Evolutionary conservation across 2,797 vertebrate species (phyloP), one percentile per base, ranked within the genome.

Genomic region (Oryzias dopingdopingensis): DNA sequence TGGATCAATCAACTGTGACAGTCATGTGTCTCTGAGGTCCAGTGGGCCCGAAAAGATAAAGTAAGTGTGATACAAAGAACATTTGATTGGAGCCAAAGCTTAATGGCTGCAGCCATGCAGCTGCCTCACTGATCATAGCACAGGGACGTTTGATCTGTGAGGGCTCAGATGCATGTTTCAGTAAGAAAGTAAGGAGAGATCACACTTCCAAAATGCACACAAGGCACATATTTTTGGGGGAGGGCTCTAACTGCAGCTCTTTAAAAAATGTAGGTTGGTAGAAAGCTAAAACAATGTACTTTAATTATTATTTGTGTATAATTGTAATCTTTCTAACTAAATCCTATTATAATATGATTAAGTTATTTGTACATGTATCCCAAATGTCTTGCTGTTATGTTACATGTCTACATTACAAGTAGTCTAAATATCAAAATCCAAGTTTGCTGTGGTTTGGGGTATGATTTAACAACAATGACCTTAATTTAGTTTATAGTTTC

Each of bases 61-160:
- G 58, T 65, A 6, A 67, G 66, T 49, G 70, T 72, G 74, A 72
- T 80, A 63, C 40, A 65, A 52, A 48, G 54, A 15, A 65, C 81
- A 69, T 82, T 77, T 84, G 79, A 88, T 83, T 82, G 76, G 74
- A 76, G 75, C 63, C 57, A 45, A 45, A 63, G 63, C 70, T 66
- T 83, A 80, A 85, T 78, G 61, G 50, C 68, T 57, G 45, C 62
- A 57, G 65, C 52, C 29, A 49, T 16, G 1, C 47, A 50, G 22
- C 55, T 56, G 67, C 73, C 24, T 83, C 53, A 0, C 72, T 75
- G 62, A 75, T 67, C 68, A 65, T 53, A 55, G 47, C 6, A 1
- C 53, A 55, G 42, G 58, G 52, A 49, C 65, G 41, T 75, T 65
- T 67, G 52, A 66, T 74, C 40, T 45, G 37, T 6, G 5, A 43